Percentiles rank a stretch among this genome's conserved stretches.
Conservation (phyloP, 2,113 vertebrate genomes). For the Saccopteryx leptura region DNA sequence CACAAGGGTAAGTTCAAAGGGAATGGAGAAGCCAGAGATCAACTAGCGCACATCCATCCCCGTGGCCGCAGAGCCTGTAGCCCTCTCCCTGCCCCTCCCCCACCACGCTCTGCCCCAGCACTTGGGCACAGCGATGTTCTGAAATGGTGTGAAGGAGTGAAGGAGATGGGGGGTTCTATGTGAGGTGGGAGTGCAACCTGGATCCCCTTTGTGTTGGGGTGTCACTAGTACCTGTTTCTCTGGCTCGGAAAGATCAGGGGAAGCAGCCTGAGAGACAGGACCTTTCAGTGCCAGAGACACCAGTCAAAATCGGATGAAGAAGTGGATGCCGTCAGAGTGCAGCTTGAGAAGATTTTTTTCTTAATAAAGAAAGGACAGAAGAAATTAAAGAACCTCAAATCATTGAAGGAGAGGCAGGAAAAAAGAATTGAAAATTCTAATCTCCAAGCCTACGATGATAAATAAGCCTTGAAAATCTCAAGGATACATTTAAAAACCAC, state of each 20-base stretch:
- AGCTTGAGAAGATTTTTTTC: neutral
- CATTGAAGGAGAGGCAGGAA: neutral
- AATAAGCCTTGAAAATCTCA: constrained; percentile 38
- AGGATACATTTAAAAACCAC: neutral
- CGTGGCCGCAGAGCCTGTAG: neutral
- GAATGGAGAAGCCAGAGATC: neutral
- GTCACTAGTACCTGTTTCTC: neutral
- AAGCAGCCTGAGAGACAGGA: neutral
- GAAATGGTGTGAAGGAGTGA: neutral
- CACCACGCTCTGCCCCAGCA: neutral
- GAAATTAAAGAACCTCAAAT: neutral
- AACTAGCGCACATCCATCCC: neutral
- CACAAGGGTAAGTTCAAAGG: neutral
- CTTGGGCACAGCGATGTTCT: neutral
- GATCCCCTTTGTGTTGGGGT: neutral
- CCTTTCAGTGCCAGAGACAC: neutral
- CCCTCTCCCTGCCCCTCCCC: neutral
- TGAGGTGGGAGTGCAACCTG: neutral
- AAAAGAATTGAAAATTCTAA: constrained; percentile 12
- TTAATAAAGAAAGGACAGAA: neutral
- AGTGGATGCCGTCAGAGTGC: neutral
- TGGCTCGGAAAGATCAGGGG: no score
- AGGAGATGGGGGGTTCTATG: neutral
- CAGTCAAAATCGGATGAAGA: neutral
- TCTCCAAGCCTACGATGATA: neutral